Conservation (phyloP, 2,113 vertebrate genomes). For the Megaleporinus macrocephalus region DNA sequence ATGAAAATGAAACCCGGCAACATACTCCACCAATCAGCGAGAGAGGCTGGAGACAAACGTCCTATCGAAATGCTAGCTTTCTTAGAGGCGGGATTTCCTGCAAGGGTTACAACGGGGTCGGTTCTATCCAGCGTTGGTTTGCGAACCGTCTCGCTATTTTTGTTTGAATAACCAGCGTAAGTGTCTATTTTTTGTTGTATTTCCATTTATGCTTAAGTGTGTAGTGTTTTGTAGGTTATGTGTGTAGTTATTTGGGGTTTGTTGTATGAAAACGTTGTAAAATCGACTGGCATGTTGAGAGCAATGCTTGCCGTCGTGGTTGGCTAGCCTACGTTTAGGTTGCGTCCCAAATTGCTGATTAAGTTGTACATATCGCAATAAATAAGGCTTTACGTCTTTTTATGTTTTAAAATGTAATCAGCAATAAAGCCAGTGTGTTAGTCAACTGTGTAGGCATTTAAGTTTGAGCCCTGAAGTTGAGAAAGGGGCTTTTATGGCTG, state of each 20-base stretch:
- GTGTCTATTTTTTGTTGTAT: neutral
- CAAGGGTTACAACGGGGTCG: neutral
- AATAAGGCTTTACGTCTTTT: no score
- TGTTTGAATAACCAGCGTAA: neutral
- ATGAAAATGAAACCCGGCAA: neutral
- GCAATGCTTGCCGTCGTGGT: neutral
- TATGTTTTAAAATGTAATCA: no score
- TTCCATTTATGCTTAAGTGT: neutral
- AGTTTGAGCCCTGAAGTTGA: neutral
- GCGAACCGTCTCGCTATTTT: neutral
- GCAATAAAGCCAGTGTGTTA: no score
- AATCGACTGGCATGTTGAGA: neutral
- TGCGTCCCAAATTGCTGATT: neutral
- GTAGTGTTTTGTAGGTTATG: no score
- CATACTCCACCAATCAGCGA: neutral
- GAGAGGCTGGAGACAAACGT: neutral
- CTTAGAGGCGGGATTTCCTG: constrained; percentile 14
- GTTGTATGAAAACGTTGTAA: neutral
- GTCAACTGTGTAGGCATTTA: neutral
- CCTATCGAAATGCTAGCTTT: neutral
- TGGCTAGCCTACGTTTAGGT: neutral
- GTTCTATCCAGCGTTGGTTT: neutral
- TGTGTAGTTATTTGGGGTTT: neutral
- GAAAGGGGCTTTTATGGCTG: no score
- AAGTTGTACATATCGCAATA: neutral